Conservation (phyloP, 2,113 vertebrate genomes). For the Aphyosemion australe region DNA sequence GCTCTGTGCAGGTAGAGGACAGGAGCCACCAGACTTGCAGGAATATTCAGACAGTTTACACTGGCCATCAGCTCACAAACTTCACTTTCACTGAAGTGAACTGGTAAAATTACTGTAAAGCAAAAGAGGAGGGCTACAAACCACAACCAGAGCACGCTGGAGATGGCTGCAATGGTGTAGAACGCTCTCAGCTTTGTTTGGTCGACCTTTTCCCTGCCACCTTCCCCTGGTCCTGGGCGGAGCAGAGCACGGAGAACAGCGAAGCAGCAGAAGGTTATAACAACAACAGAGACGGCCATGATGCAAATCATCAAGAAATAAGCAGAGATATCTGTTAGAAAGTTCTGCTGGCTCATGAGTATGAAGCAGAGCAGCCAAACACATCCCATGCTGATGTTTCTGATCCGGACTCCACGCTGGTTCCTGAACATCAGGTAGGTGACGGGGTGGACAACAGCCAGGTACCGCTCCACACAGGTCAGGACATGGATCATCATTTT, state of each 20-base stretch:
- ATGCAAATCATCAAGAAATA: rapidly evolving
- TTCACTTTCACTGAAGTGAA: rapidly evolving
- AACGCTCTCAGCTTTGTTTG: conserved; percentile 39
- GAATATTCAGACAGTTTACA: conserved; percentile 1
- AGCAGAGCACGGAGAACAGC: not conserved
- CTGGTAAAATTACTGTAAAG: rapidly evolving
- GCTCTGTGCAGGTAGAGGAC: conserved; percentile 13
- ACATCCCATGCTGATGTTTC: conserved; percentile 3
- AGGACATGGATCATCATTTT: not conserved
- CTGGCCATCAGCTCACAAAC: rapidly evolving
- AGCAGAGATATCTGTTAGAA: rapidly evolving
- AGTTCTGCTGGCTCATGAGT: rapidly evolving
- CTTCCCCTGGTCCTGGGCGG: not conserved
- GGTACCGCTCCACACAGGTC: conserved; percentile 34
- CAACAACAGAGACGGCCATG: not conserved
- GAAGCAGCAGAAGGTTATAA: not conserved
- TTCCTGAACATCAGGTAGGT: conserved; percentile 21
- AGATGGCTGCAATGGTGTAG: conserved; percentile 14
- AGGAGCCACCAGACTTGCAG: conserved; percentile 10
- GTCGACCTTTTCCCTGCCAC: not conserved
- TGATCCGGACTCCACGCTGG: not conserved
- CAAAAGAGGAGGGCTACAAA: not conserved
- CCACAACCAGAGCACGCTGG: conserved; percentile 4
- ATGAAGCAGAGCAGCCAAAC: conserved; percentile 12
- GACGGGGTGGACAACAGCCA: conserved; percentile 44